phyloP scores from a whole-genome alignment of 2,797 vertebrate species.

The Pristis pectinata region DNA sequence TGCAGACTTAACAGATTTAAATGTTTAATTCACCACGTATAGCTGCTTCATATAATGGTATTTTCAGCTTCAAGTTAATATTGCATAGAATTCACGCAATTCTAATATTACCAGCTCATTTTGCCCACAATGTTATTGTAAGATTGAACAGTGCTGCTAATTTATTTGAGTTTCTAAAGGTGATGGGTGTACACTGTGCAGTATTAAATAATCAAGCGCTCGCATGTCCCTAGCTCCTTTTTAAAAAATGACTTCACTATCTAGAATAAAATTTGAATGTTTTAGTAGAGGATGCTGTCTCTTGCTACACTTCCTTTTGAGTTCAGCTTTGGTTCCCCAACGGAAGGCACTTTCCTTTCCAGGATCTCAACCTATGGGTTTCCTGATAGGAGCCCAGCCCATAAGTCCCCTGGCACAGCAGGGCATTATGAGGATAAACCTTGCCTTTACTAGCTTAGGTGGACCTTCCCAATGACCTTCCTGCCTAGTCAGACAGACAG shows the following conservation, averaged over 20 bases:
- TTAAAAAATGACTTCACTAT: constrained; percentile 11
- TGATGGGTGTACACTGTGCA: background rate
- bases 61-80: background rate
- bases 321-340: constrained; percentile 13
- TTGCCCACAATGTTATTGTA: background rate
- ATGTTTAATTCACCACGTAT: background rate
- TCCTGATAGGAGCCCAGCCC: constrained; percentile 15
- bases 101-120: background rate
- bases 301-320: constrained; percentile 28
- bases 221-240: background rate
- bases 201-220: background rate
- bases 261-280: constrained; percentile 14
- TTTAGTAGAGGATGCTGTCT: background rate
- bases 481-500: constrained; percentile 19
- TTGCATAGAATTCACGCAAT: background rate
- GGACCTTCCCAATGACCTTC: constrained; percentile 21
- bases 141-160: background rate
- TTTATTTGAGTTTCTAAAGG: constrained; percentile 19
- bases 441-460: constrained; percentile 1
- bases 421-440: background rate
- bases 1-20: background rate
- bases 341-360: constrained; percentile 27
- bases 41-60: background rate
- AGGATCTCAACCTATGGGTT: background rate
- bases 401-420: constrained; percentile 21